Evolutionary conservation across 2,888 invertebrate genomes (phyloP), one percentile per base, ranked within the genome.

Genomic region (Muschampia plurimacula): DNA sequence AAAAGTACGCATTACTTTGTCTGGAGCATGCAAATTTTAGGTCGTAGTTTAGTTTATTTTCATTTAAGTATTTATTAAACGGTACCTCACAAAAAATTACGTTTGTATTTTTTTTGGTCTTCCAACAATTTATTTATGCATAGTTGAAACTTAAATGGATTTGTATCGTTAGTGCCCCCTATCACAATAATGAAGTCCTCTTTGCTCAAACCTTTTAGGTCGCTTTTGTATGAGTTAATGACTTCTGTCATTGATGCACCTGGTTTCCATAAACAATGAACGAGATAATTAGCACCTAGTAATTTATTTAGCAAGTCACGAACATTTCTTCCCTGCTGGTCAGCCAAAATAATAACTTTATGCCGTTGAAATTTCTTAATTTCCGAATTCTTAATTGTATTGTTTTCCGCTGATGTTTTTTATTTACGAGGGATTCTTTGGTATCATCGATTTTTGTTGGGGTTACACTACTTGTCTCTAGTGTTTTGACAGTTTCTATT

Each of bases 11-110:
- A 12, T 36, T 13, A 6, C 36, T 12, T 8, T 32, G 32, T 32
- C 36, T 60, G 9, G 12, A 32, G 32, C 60, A 60, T 2, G 60
- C 60, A 13, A 60, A 60, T 60, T 60, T 60, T 32, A 60, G 12
- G 3, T 60, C 60, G 12, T 60, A 60, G 12, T 60, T 60, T 12
- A 60, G 13, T 60, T 60, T 60, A 36, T 32, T 60, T 60, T 60
- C 60, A 32, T 36, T 60, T 5, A 60, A 12, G 12, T 22, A 5
- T 49, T 49, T 49, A 6, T 55, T 55, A 22, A 15, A 22, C 7
- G 55, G 55, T 7, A 55, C 22, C 10, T 55, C 55, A 8, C 55
- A 55, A 22, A 55, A 22, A 10, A 22, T 8, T 15, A 55, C 8
- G 5, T 22, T 55, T 22, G 13, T 13, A 5, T n/a, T 49, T 32